A percentile compares a stretch with the other conserved stretches of the same genome.
phyloP scores from a whole-genome alignment of 2,113 vertebrate species.

The Chaetura pelagica region DNA sequence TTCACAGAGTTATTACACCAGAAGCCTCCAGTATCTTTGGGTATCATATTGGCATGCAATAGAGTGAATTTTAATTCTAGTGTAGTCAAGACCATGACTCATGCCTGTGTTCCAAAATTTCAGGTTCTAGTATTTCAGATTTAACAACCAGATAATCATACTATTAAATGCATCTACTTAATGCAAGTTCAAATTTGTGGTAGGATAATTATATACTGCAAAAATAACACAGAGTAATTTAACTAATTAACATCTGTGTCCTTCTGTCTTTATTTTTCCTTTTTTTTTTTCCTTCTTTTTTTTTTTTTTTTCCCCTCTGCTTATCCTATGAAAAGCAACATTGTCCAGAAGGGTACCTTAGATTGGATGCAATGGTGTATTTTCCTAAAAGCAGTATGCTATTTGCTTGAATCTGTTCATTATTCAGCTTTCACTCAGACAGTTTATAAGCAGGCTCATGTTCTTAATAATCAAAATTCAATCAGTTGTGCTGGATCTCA shows the following conservation, averaged over 20 bases:
- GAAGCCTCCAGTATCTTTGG: neutral
- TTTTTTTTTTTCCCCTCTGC: neutral
- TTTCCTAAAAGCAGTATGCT: neutral
- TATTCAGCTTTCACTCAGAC: neutral
- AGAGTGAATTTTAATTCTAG: neutral
- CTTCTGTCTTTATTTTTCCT: neutral
- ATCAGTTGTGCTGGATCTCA: neutral
- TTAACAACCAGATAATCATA: neutral
- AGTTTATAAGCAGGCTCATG: neutral
- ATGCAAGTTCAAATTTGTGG: neutral
- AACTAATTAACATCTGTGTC: neutral
- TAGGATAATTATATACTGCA: neutral
- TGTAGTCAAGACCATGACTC: neutral
- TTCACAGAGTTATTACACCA: neutral
- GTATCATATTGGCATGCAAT: neutral
- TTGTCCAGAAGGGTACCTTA: neutral
- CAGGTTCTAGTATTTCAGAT: neutral
- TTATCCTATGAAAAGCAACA: neutral
- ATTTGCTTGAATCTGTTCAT: neutral
- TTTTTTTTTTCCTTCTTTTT: neutral
- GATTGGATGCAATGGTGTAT: neutral
- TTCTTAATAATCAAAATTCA: neutral
- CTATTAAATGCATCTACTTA: neutral
- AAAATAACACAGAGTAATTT: neutral
- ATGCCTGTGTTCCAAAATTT: neutral